Evolutionary conservation across 2,888 invertebrate genomes (phyloP).

Genomic region (Tribolium freemani): DNA sequence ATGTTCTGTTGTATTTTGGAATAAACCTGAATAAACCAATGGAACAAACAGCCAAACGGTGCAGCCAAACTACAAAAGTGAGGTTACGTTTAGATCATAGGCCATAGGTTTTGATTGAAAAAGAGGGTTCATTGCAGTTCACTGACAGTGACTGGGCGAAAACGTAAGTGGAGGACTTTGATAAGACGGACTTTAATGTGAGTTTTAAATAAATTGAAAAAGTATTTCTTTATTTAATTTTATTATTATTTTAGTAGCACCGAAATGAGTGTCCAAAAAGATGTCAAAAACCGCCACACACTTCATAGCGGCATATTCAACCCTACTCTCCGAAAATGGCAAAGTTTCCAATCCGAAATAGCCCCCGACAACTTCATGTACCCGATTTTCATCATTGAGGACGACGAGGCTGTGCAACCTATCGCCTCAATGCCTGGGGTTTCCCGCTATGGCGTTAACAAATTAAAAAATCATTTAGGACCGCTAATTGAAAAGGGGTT

Average conservation of each 20-base stretch:
- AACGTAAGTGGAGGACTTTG: not conserved
- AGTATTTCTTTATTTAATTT: not conserved
- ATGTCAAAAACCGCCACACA: slow-evolving; percentile 70
- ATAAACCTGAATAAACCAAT: too few species aligned
- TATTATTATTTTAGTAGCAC: not conserved
- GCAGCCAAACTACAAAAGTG: not conserved
- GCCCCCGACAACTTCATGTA: slow-evolving; percentile 87
- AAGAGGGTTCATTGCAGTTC: not conserved
- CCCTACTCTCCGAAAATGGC: slow-evolving; percentile 85
- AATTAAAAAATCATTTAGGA: slow-evolving; percentile 77
- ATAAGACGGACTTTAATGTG: not conserved
- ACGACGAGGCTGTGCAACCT: slow-evolving; percentile 82
- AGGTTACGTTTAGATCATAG: too few species aligned
- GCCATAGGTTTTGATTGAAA: not conserved
- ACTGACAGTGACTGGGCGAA: not conserved
- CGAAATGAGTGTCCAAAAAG: not conserved
- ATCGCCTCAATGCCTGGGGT: slow-evolving; percentile 93
- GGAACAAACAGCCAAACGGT: too few species aligned
- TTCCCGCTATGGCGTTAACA: slow-evolving; percentile 85
- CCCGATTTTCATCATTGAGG: slow-evolving; percentile 88
- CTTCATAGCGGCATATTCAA: slow-evolving; percentile 90
- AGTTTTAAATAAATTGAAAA: not conserved
- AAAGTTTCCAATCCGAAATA: slow-evolving; percentile 80
- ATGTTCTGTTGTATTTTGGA: too few species aligned
- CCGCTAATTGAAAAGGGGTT: slow-evolving; percentile 84